Base-by-base conservation (phyloP, 2,113 vertebrate species). In the Chauna torquata region DNA sequence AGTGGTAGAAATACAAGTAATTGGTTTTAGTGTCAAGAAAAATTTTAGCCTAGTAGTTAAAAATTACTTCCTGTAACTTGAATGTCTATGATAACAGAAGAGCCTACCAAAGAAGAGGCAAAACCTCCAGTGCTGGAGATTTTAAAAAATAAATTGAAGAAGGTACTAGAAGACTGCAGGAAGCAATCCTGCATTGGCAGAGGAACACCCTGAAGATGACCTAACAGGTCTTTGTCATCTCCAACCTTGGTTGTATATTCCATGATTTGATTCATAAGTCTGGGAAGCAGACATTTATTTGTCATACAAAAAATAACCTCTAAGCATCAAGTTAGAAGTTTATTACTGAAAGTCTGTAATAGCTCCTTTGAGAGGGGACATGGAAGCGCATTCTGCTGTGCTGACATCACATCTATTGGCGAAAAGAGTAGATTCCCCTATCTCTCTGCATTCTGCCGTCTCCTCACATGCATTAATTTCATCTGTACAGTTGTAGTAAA, bases 201-300 rank as follows among this genome's bases (percentile, higher is more conserved):
- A 91, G 32, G 44, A 88, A 42, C 9, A 24, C 7, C 1, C 17
- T 75, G 50, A 19, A 19, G 36, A 23, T 95, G 91, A 94, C 65
- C 80, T 32, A 15, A 75, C 18, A 77, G 70, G 44, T 79, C 92
- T 82, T 49, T 80, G 66, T 59, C 49, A 45, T 82, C 66, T 92
- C 66, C 74, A 94, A 1, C 69, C 55, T 77, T 78, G 68, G 25
- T 27, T 87, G 36, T 95, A 8, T 83, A 62, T 94, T 83, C 47
- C 77, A 61, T 78, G 27, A 47, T 89, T 90, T 83, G 55, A 74
- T 88, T 92, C 61, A 71, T 85, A 68, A 80, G 69, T 64, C 79
- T 94, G 49, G 25, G 36, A 88, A 92, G 54, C 50, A 92, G 77
- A 71, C 61, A 45, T 85, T 95, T 96, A 82, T 84, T 92, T 92